Conservation (phyloP, 2,113 vertebrate species). For the Ptychochromis oligacanthus region DNA sequence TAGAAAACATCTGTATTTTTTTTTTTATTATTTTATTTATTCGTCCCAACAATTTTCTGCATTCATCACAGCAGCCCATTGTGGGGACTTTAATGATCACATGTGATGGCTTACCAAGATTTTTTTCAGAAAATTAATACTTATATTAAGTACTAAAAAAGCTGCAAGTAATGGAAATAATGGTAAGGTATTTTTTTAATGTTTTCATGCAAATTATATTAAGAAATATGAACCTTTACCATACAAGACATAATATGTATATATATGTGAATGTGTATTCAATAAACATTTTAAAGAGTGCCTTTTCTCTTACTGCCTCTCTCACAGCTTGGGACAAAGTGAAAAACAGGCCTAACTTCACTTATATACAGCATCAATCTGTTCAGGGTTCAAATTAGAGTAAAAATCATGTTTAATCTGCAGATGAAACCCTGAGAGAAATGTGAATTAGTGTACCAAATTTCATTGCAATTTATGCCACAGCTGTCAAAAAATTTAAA, state of each 20-base stretch:
- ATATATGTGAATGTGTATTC: background rate
- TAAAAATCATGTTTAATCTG: background rate
- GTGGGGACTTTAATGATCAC: too few relatives aligned
- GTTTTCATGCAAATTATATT: background rate
- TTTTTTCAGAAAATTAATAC: background rate
- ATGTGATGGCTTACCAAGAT: too few relatives aligned
- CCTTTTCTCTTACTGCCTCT: background rate
- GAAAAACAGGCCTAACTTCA: background rate
- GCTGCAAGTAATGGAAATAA: background rate
- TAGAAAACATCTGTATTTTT: background rate
- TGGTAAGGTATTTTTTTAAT: background rate
- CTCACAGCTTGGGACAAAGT: background rate
- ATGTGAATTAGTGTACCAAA: background rate
- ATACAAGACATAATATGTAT: background rate
- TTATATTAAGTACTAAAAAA: background rate
- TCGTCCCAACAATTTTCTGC: background rate
- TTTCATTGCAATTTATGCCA: background rate
- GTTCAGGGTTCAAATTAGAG: too few relatives aligned
- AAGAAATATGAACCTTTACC: fast-evolving
- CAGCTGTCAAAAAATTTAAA: background rate
- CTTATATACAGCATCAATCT: too few relatives aligned
- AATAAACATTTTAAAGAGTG: background rate
- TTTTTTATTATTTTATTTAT: background rate
- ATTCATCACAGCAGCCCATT: too few relatives aligned
- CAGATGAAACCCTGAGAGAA: background rate